Conservation (phyloP, 2,797 vertebrate genomes). For the Sebastes umbrosus region DNA sequence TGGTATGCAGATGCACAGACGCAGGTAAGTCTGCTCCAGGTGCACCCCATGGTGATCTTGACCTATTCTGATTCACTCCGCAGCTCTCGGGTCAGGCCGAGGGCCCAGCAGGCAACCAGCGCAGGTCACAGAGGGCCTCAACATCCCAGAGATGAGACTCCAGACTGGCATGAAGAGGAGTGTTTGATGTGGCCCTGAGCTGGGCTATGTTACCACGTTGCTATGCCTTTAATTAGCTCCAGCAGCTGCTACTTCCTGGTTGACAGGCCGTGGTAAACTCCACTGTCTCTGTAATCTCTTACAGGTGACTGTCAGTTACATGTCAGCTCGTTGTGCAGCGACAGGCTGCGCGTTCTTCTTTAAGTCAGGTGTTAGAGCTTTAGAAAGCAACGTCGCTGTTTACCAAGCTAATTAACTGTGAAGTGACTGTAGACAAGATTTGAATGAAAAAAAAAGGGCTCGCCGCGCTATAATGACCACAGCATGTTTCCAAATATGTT, state of each 20-base stretch:
- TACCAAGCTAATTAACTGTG: conserved; percentile 66
- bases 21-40: conserved; percentile 82
- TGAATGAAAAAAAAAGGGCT: conserved; percentile 57
- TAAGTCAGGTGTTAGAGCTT: conserved; percentile 69
- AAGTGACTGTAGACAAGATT: conserved; percentile 64
- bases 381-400: conserved; percentile 42
- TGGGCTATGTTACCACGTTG: conserved; percentile 84
- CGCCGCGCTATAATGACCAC: conserved; percentile 72
- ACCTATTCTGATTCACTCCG: conserved; percentile 60
- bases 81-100: conserved; percentile 75
- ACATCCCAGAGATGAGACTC: conserved; percentile 77
- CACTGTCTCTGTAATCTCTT: conserved; percentile 79
- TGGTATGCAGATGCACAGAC: conserved; percentile 76
- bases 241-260: conserved; percentile 87
- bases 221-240: conserved; percentile 90
- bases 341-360: conserved; percentile 55
- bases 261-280: conserved; percentile 76
- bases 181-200: conserved; percentile 83
- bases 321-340: conserved; percentile 35
- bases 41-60: conserved; percentile 74
- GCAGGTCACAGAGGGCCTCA: conserved; percentile 75
- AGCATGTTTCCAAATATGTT: conserved; percentile 82
- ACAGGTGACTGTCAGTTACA: conserved; percentile 78
- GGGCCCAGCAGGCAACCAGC: conserved; percentile 77
- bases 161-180: conserved; percentile 79